Conservation (phyloP, 2,888 invertebrate species). For the Lepidochitona cinerea region DNA sequence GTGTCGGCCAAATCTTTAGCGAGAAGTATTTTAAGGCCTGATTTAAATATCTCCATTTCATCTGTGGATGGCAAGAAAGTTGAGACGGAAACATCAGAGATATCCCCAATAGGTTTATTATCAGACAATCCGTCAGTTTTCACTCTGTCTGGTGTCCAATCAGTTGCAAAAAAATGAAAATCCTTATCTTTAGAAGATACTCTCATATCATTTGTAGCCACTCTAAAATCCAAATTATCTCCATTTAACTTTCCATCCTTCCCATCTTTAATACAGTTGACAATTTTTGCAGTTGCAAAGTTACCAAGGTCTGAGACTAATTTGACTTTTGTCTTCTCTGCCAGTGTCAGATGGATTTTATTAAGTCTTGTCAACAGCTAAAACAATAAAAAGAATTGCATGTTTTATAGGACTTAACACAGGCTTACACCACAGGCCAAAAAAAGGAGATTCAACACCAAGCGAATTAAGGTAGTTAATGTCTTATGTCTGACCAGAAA, state of each 20-base stretch:
- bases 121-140: background rate
- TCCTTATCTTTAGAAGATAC: conserved; percentile 21
- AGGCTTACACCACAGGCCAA: too few species aligned
- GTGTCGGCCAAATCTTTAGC: background rate
- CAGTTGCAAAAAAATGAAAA: conserved; percentile 24
- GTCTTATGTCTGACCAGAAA: too few species aligned
- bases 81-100: background rate
- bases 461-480: too few species aligned
- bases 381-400: too few species aligned
- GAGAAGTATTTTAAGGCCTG: background rate
- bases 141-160: conserved; percentile 14
- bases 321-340: conserved; percentile 5
- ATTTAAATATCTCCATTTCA: background rate
- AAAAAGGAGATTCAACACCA: too few species aligned
- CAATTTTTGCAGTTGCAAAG: background rate
- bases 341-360: conserved; percentile 10
- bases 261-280: conserved; percentile 1
- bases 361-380: background rate
- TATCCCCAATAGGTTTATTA: background rate
- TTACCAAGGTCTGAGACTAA: background rate
- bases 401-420: too few species aligned
- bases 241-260: conserved; percentile 26
- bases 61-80: background rate
- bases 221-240: conserved; percentile 25
- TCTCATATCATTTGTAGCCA: conserved; percentile 24